Evolutionary conservation across 2,797 vertebrate species (phyloP), one percentile per base, ranked within the genome.

Genomic region (Streptopelia turtur): DNA sequence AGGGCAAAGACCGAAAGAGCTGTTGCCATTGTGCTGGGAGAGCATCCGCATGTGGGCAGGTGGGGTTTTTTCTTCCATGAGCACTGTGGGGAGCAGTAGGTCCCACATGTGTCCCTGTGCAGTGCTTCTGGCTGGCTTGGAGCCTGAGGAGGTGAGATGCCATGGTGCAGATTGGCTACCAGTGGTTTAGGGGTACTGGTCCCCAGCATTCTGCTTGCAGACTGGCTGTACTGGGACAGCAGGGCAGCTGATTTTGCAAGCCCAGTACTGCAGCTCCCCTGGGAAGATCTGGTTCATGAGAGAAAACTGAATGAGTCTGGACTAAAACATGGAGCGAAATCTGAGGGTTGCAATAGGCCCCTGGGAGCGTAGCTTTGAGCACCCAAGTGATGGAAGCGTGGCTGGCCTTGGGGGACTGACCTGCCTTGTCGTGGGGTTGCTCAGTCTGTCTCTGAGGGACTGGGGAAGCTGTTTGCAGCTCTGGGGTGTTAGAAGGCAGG

Each of bases 151-250:
- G 68, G 28, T 76, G 59, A 74, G 43, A 56, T 83, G 39, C 63
- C 3, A 0, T 0, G 5, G 28, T 43, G 22, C 57, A 37, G 68
- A 39, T 35, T 37, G 22, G n/a, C 35, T 70, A 11, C 27, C 28
- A 15, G 16, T 3, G 1, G 3, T 76, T 56, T 24, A 33, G 25
- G 11, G 20, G 8, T 55, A 23, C 22, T 0, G 3, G 28, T 64
- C 53, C 47, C 39, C 27, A 41, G 8, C 0, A 2, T 4, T 5
- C 17, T n/a, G 20, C 49, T 63, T 1, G 2, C 25, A 66, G 49
- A 24, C n/a, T 31, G 77, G 39, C 30, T 15, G 33, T 0, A 2
- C 10, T 55, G 50, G 50, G 30, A 24, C 12, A 56, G 33, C 14
- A 11, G n/a, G 20, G 20, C 47, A 80, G 30, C 65, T 93, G 68